Conservation (phyloP, 2,797 vertebrate species). For the Apogon talboti region DNA sequence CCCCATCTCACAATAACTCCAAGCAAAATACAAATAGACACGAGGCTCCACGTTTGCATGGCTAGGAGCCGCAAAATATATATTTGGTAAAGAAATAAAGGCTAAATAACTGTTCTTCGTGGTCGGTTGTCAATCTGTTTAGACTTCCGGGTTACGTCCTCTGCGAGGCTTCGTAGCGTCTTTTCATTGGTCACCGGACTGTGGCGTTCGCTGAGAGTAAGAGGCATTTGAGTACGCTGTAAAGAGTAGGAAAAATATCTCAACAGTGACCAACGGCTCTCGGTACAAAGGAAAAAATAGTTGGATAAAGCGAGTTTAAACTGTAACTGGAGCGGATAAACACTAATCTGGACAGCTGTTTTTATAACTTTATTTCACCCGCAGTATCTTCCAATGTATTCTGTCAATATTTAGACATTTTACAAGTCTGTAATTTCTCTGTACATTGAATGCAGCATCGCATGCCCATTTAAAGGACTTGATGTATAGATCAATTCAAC, state of each 20-base stretch:
- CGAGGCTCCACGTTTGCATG: slow-evolving; percentile 90
- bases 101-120: slow-evolving; percentile 18
- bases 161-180: slow-evolving; percentile 40
- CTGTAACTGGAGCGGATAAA: fast-evolving
- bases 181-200: slow-evolving; percentile 57
- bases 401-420: too few species aligned
- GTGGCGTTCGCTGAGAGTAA: neutral
- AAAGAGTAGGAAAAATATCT: fast-evolving
- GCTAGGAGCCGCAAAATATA: neutral
- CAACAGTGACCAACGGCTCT: fast-evolving
- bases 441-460: too few species aligned
- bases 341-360: too few species aligned
- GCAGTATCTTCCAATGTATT: too few species aligned
- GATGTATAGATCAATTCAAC: too few species aligned
- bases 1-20: slow-evolving; percentile 90
- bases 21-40: slow-evolving; percentile 84
- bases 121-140: slow-evolving; percentile 6
- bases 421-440: too few species aligned
- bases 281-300: neutral
- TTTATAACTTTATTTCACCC: too few species aligned
- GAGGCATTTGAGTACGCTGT: slow-evolving; percentile 39
- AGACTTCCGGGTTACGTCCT: slow-evolving; percentile 70
- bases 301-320: neutral
- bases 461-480: too few species aligned
- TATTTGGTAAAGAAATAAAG: slow-evolving; percentile 23